These are phyloP conservation scores for Tylochromis polylepis DNA, from an alignment of 2,113 vertebrate species.

Conservation along the genomic window DNA sequence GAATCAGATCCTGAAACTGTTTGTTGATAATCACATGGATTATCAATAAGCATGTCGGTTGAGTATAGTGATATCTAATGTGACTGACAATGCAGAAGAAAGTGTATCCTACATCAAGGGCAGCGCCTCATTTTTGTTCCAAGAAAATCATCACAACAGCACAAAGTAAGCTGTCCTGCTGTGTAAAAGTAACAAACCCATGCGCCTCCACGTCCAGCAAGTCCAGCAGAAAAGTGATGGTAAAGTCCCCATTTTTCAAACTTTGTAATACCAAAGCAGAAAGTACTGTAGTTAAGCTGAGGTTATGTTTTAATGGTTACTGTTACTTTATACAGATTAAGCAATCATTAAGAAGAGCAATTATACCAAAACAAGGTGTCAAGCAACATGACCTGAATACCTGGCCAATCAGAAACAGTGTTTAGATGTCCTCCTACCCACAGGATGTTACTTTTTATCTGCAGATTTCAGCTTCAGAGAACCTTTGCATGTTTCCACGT, in stretches of 20 bases:
- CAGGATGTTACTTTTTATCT: not conserved
- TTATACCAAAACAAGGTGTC: not conserved
- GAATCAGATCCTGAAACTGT: not conserved
- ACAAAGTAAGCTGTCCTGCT: not conserved
- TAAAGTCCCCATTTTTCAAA: not conserved
- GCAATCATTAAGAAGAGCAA: not conserved
- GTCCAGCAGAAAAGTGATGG: not conserved
- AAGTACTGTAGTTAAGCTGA: not conserved
- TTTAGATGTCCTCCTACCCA: not conserved
- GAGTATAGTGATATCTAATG: not conserved
- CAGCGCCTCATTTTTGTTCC: not conserved
- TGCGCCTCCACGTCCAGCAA: not conserved
- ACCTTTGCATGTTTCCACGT: not conserved
- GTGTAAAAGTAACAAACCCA: not conserved
- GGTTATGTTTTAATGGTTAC: not conserved
- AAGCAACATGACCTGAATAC: not conserved
- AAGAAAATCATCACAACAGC: not conserved
- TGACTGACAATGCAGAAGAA: not conserved
- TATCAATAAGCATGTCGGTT: not conserved
- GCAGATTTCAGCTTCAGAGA: not conserved
- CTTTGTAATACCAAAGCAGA: not conserved
- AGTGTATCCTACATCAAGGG: fast-evolving
- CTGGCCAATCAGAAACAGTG: not conserved
- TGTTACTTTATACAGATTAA: not conserved
- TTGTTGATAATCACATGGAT: not conserved